Evolutionary conservation across 1,140 invertebrate species (phyloP).

Genomic region (Papilio helenus): DNA sequence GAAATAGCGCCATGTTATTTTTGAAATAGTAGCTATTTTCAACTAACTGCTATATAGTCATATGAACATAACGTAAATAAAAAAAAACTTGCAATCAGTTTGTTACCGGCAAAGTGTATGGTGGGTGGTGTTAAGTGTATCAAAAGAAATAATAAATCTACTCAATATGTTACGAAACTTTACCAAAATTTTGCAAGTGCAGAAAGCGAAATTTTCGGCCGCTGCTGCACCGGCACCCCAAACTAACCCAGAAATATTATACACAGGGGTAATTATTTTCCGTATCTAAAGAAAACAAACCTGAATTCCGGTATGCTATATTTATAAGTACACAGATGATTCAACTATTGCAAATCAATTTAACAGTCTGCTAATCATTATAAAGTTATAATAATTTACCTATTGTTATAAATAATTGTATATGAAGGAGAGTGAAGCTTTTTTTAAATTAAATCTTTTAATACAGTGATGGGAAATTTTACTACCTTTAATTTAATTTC

Average conservation of each 20-base stretch:
- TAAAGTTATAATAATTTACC: not conserved
- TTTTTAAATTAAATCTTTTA: not conserved
- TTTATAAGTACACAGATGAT: not conserved
- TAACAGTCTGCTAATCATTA: too few relatives aligned
- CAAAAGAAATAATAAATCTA: not conserved
- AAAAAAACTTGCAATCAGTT: not conserved
- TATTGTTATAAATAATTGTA: not conserved
- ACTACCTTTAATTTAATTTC: not conserved
- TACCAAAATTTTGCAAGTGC: slow-evolving; percentile 60
- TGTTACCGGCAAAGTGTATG: not conserved
- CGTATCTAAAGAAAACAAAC: not conserved
- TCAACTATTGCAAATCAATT: not conserved
- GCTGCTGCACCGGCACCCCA: slow-evolving; percentile 83
- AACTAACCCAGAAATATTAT: slow-evolving; percentile 85
- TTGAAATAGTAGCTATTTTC: not conserved
- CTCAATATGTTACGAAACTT: slow-evolving; percentile 76
- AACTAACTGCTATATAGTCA: not conserved
- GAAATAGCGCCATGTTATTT: not conserved
- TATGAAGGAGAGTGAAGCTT: not conserved
- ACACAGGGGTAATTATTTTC: slow-evolving; percentile 85
- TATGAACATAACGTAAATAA: not conserved
- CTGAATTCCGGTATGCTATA: slow-evolving; percentile 12
- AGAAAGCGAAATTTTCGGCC: slow-evolving; percentile 79
- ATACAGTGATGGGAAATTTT: not conserved
- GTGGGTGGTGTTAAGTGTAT: slow-evolving; percentile 3